These are phyloP conservation scores for Arnoldichthys spilopterus DNA, from an alignment of 2,797 vertebrate species.

Conservation along the genomic window DNA sequence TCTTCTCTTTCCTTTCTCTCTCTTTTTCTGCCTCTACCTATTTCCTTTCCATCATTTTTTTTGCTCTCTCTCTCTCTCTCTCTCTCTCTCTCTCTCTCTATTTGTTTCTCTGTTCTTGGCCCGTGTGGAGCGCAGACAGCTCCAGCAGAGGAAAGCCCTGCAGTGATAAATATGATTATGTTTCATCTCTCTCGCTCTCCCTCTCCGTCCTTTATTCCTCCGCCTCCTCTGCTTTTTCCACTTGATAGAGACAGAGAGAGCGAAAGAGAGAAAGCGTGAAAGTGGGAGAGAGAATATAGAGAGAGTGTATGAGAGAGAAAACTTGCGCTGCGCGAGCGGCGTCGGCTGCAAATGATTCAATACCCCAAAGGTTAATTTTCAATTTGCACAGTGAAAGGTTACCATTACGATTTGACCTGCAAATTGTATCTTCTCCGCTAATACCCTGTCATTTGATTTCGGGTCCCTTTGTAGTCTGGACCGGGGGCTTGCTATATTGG, in stretches of 20 bases:
- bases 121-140: constrained; percentile 40
- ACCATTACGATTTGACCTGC: constrained; percentile 85
- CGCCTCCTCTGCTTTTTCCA: constrained; percentile 41
- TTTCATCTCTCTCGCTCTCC: constrained; percentile 49
- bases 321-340: constrained; percentile 30
- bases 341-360: constrained; percentile 77
- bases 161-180: constrained; percentile 64
- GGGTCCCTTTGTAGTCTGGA: constrained; percentile 77
- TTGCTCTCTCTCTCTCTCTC: constrained; percentile 49
- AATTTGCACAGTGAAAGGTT: constrained; percentile 85
- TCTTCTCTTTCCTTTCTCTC: neutral
- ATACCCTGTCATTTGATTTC: constrained; percentile 84
- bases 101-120: constrained; percentile 32
- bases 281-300: neutral
- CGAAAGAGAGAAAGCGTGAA: neutral
- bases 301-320: neutral
- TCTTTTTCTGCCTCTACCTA: neutral
- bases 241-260: constrained; percentile 41
- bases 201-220: neutral
- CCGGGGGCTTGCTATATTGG: constrained; percentile 80
- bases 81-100: constrained; percentile 40
- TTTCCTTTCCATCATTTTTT: too few species aligned
- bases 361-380: constrained; percentile 84
- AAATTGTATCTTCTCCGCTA: constrained; percentile 84
- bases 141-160: constrained; percentile 5